Evolutionary conservation across 1,140 invertebrate genomes (phyloP), one percentile per base, ranked within the genome.

Genomic region (Philotrypesis tridentata): DNA sequence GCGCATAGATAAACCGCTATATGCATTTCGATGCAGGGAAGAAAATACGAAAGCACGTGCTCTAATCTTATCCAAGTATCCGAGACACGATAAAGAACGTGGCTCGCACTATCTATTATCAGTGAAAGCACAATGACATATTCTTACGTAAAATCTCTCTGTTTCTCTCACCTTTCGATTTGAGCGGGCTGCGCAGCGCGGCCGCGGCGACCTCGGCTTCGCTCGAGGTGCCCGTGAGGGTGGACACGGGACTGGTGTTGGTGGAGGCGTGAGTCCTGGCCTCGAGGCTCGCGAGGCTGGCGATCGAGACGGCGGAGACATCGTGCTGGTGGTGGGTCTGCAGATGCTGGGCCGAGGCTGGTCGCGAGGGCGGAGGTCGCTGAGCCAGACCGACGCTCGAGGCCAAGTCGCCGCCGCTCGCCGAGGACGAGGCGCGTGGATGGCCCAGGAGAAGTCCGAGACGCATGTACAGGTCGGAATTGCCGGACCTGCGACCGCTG

Each of bases 161-260:
- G n/a, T n/a, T n/a, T n/a, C n/a, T n/a, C n/a, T n/a, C n/a, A 82
- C 80, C 75, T 71, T 82, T 82, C 27, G 70, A 78, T 9, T 88
- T 94, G 88, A 85, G 92, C 89, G 82, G 93, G 92, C 83, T 93
- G 89, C 94, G 88, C 8, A 90, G 40, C 0, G 88, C 89, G 0
- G 89, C 90, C 0, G 92, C 92, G 27, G 92, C 88, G 67, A 92
- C 89, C 84, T 95, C 94, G 9, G 94, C 93, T 84, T 95, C 94
- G 21, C 94, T 95, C 2, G 94, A 94, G n/a, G 91, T 92, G 86
- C 96, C 96, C 23, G 97, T 97, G 14, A 97, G 90, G 0, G 97
- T 98, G 9, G 97, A 97, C 80, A 96, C 95, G 25, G 97, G 96
- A 89, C 96, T 97, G 7, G 96, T 97, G 84, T 97, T 97, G 67